phyloP scores from a whole-genome alignment of 2,888 invertebrate genomes.

The Brachylomia viminalis region DNA sequence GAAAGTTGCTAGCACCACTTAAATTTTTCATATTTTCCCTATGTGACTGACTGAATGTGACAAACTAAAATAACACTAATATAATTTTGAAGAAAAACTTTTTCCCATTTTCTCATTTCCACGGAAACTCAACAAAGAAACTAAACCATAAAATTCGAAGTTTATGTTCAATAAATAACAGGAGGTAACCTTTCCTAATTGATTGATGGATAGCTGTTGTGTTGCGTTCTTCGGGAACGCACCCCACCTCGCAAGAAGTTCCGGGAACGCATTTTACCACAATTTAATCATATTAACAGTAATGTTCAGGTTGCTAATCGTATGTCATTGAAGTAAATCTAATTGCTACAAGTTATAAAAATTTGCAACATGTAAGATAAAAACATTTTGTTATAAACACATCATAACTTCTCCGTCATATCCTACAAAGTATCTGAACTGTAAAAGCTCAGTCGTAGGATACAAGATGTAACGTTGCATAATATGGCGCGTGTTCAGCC shows the following conservation, averaged over 20 bases:
- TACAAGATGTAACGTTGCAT: conserved; percentile 88
- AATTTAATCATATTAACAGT: conserved; percentile 45
- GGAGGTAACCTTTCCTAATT: conserved; percentile 71
- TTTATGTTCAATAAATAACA: conserved; percentile 71
- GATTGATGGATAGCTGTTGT: conserved; percentile 74
- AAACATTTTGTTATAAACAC: conserved; percentile 22
- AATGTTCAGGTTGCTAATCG: conserved; percentile 10
- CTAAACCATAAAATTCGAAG: conserved; percentile 48
- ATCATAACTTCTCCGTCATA: conserved; percentile 40
- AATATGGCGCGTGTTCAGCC: conserved; percentile 89
- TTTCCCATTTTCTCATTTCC: conserved; percentile 18
- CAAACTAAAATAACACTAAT: conserved; percentile 12
- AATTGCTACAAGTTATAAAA: neutral
- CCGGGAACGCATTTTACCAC: conserved; percentile 24
- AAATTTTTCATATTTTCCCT: neutral
- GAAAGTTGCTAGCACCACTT: neutral
- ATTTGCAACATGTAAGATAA: neutral
- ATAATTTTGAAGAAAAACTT: conserved; percentile 31
- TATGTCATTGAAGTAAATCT: neutral
- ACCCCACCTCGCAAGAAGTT: conserved; percentile 17
- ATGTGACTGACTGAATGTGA: conserved; percentile 11
- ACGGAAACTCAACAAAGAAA: conserved; percentile 34
- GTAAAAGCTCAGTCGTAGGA: conserved; percentile 82
- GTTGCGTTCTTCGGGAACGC: conserved; percentile 39
- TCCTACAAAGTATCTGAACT: conserved; percentile 70